Evolutionary conservation across 2,888 invertebrate species (phyloP).

Genomic region (Willowsia nigromaculata): DNA sequence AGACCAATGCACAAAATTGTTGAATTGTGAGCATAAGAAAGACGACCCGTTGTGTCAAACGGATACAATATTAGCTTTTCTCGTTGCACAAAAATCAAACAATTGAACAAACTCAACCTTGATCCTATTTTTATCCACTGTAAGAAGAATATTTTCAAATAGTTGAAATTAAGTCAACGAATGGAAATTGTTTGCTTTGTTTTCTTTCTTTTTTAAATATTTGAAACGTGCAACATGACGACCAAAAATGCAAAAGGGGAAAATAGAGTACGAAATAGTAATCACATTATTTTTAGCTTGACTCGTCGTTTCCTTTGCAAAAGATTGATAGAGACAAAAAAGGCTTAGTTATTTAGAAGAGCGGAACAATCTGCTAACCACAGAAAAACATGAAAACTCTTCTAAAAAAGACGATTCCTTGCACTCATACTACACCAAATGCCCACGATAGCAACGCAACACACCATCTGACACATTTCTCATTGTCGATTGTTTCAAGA

Average conservation of each 20-base stretch:
- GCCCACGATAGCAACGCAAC: neutral
- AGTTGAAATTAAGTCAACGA: too few relatives aligned
- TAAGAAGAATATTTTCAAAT: neutral
- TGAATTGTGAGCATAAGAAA: slow-evolving; percentile 2
- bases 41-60: slow-evolving; percentile 30
- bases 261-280: neutral
- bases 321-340: slow-evolving; percentile 43
- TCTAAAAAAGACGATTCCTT: slow-evolving; percentile 10
- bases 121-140: neutral
- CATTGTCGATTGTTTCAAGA: slow-evolving; percentile 37
- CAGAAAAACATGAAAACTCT: slow-evolving; percentile 45
- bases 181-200: too few relatives aligned
- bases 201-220: too few relatives aligned
- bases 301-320: neutral
- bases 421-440: neutral
- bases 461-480: slow-evolving; percentile 50
- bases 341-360: slow-evolving; percentile 60
- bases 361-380: slow-evolving; percentile 77
- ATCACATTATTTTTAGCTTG: neutral
- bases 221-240: too few relatives aligned
- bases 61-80: neutral
- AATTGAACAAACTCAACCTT: slow-evolving; percentile 20
- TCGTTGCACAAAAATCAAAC: neutral
- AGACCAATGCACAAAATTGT: neutral
- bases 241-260: neutral